Base-by-base conservation (phyloP, 2,797 vertebrate species). In the Morus bassanus region DNA sequence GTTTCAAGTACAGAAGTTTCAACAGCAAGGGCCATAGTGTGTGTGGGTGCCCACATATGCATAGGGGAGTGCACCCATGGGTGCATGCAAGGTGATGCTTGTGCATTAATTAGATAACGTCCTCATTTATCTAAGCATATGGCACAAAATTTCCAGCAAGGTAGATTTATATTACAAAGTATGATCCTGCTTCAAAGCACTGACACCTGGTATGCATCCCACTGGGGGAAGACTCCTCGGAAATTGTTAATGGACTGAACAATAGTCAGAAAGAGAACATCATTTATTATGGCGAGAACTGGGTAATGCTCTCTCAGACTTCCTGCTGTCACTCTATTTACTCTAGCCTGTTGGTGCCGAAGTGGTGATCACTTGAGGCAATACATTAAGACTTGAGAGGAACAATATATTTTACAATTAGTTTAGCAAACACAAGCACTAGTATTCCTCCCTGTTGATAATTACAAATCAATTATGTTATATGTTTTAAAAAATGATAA, bases 341-440 rank as follows among this genome's bases (percentile, higher is more conserved):
- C 95, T 96, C 70, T 88, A 97, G 97, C 88, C 95, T 97, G 97
- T 84, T 78, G 90, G 88, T 94, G 91, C 77, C 95, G 91, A 89
- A 95, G 96, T 90, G 87, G 64, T 79, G 95, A 93, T 91, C 96
- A 94, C 97, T 97, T 10, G 61, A 97, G 97, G 97, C 96, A 35
- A 22, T 75, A 86, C 95, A 95, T 97, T 96, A 97, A 91, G 91
- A 43, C 93, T 94, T 96, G 96, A 97, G 97, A 97, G 92, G 91
- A 98, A 91, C 97, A 95, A 97, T 98, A 95, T 97, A 89, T 96
- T 97, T 97, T 93, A 94, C 97, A 97, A 98, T 98, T 97, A 98
- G 95, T 59, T 95, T 97, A 97, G 91, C 97, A 97, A 97, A 95
- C 95, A 96, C 53, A 79, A 95, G 91, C 84, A 35, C 77, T 85